phyloP scores from a whole-genome alignment of 2,113 vertebrate genomes.

The Brachypodius melanocephalos region DNA sequence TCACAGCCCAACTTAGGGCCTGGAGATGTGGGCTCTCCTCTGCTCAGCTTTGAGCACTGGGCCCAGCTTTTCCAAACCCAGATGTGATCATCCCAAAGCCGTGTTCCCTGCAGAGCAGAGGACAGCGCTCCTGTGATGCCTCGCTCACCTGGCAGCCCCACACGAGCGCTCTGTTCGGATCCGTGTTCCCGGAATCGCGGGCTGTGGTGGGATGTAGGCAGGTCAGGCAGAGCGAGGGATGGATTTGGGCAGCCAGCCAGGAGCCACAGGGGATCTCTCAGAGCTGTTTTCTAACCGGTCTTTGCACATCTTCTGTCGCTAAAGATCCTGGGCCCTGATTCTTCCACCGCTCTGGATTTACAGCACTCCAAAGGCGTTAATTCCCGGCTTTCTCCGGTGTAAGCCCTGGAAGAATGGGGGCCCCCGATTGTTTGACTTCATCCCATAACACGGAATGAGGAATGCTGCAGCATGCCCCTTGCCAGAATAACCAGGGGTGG shows the following conservation, averaged over 20 bases:
- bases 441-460: slow-evolving; percentile 69
- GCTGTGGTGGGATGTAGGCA: neutral
- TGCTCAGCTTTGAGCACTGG: neutral
- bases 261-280: slow-evolving; percentile 20
- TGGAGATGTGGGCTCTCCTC: rapidly evolving
- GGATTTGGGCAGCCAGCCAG: neutral
- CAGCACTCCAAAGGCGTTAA: neutral
- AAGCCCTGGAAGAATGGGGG: slow-evolving; percentile 28
- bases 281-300: slow-evolving; percentile 70
- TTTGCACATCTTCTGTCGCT: slow-evolving; percentile 55
- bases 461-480: slow-evolving; percentile 66
- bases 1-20: neutral
- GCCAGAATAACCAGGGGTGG: slow-evolving; percentile 29
- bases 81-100: rapidly evolving
- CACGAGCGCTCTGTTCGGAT: neutral
- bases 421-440: slow-evolving; percentile 41
- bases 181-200: rapidly evolving
- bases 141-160: neutral
- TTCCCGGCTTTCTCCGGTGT: neutral
- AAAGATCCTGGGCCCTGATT: slow-evolving; percentile 61
- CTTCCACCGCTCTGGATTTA: neutral
- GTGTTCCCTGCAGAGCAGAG: neutral
- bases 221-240: neutral
- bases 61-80: neutral
- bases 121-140: neutral